Percentiles rank a stretch among this genome's conserved stretches.
These are phyloP conservation scores for Mungos mungo DNA, from an alignment of 2,113 vertebrate species.

Conservation along the genomic window DNA sequence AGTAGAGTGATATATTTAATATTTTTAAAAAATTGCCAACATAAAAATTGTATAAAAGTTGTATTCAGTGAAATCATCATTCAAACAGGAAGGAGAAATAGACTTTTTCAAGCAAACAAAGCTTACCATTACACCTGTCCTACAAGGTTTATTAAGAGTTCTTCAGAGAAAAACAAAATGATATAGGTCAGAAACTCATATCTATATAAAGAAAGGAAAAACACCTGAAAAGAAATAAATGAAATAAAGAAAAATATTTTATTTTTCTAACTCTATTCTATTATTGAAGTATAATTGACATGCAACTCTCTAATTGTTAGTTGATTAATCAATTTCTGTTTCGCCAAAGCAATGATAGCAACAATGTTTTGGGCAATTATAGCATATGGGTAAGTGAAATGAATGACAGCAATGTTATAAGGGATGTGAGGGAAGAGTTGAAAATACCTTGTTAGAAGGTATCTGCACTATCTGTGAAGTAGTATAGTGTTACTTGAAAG, in stretches of 20 bases:
- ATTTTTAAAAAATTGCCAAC: not conserved
- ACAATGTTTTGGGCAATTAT: not conserved
- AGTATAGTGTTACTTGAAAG: not conserved
- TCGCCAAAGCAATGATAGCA: not conserved
- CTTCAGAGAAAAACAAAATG: not conserved
- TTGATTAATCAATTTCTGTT: not conserved
- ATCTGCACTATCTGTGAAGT: not conserved
- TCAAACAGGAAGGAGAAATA: not conserved
- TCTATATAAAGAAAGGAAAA: not conserved
- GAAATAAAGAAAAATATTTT: not conserved
- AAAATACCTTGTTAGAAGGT: not conserved
- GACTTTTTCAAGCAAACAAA: not conserved
- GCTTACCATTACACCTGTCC: not conserved
- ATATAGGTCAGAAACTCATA: not conserved
- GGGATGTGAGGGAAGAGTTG: not conserved
- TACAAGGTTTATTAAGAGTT: not conserved
- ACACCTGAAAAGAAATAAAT: not conserved
- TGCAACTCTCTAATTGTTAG: not conserved
- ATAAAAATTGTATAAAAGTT: not conserved
- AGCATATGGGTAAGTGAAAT: not conserved
- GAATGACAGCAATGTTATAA: not conserved
- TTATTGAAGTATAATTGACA: not conserved
- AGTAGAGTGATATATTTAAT: not conserved
- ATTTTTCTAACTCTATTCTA: not conserved
- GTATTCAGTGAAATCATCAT: not conserved